Conservation (phyloP, 2,113 vertebrate species). For the Oncorhynchus keta region DNA sequence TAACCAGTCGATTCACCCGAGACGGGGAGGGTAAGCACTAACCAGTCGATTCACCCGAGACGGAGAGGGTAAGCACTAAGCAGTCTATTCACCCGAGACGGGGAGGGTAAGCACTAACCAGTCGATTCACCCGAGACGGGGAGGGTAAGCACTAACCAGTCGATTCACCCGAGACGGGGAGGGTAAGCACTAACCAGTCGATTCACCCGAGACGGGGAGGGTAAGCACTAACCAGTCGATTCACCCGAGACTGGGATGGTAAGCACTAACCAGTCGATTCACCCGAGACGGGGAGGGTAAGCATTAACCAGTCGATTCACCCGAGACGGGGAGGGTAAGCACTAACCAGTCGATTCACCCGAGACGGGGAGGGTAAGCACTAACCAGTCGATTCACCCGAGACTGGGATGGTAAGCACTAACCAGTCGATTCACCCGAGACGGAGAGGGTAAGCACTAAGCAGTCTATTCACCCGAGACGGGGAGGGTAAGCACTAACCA, state of each 20-base stretch:
- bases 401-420: neutral
- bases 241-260: constrained; percentile 73
- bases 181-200: too few relatives aligned
- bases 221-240: constrained; percentile 57
- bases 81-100: too few relatives aligned
- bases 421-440: constrained; percentile 72
- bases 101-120: neutral
- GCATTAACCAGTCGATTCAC: neutral
- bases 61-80: neutral
- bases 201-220: constrained; percentile 85
- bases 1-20: too few relatives aligned
- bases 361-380: neutral
- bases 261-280: neutral
- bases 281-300: neutral
- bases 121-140: neutral
- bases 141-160: neutral
- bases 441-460: constrained; percentile 79
- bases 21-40: too few relatives aligned
- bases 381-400: neutral
- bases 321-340: neutral
- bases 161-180: neutral
- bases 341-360: neutral
- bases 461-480: constrained; percentile 72
- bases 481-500: neutral
- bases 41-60: neutral